Evolutionary conservation across 2,888 invertebrate species (phyloP).

Genomic region (Scaptomyza cyrtandrae): DNA sequence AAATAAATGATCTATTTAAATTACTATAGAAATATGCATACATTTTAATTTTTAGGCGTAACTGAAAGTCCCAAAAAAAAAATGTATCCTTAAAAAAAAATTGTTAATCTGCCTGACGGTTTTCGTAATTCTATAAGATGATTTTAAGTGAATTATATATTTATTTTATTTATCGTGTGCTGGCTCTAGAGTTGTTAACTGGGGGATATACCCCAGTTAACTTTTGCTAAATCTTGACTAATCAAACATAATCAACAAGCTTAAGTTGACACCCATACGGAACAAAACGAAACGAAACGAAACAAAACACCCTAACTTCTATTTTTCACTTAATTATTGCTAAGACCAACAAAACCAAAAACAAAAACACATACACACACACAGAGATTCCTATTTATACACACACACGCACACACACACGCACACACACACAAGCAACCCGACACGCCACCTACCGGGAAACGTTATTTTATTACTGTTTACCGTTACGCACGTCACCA

Average conservation of each 20-base stretch:
- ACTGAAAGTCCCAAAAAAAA: no score
- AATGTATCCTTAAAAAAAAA: no score
- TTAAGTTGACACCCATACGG: constrained; percentile 54
- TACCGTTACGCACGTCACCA: constrained; percentile 58
- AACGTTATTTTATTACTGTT: constrained; percentile 74
- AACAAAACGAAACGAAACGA: neutral
- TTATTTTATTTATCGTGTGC: neutral
- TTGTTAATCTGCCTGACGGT: no score
- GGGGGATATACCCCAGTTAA: constrained; percentile 41
- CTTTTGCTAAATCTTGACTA: constrained; percentile 65
- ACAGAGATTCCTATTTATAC: constrained; percentile 3
- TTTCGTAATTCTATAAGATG: no score
- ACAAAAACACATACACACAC: constrained; percentile 5
- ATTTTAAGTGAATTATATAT: no score
- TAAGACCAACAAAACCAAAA: constrained; percentile 46
- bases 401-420: constrained; percentile 3
- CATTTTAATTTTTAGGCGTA: no score
- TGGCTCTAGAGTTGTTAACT: constrained; percentile 17
- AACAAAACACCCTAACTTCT: constrained; percentile 53
- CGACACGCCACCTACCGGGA: constrained; percentile 55
- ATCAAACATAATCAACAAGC: constrained; percentile 76
- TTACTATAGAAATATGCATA: no score
- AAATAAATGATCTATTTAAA: no score
- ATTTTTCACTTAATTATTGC: constrained; percentile 76
- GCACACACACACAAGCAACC: neutral